These are phyloP conservation scores for Anastrepha obliqua DNA, from an alignment of 1,140 invertebrate genomes.

Conservation along the genomic window DNA sequence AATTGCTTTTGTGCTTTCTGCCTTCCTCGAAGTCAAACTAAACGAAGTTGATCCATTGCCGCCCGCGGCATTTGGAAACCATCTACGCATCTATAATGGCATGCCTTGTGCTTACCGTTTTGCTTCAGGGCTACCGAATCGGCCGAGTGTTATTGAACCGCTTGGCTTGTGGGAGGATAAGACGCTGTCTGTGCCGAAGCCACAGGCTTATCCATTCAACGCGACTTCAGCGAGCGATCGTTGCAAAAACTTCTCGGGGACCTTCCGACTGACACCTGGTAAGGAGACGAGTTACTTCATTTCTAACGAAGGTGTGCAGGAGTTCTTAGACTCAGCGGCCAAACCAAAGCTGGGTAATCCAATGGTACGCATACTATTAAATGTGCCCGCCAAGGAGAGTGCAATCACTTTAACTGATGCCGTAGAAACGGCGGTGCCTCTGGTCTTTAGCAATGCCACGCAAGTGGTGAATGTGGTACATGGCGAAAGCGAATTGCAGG, in stretches of 20 bases:
- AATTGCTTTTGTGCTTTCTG: constrained; percentile 91
- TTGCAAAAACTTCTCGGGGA: constrained; percentile 60
- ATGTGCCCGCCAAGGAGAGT: constrained; percentile 56
- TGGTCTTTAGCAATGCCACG: constrained; percentile 64
- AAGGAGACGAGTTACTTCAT: constrained; percentile 75
- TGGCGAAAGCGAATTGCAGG: constrained; percentile 71
- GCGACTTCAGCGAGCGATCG: constrained; percentile 53
- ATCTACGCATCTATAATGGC: constrained; percentile 84
- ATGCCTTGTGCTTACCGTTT: constrained; percentile 75
- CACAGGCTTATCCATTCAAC: constrained; percentile 56
- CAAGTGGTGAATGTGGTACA: constrained; percentile 72
- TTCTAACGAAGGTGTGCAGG: constrained; percentile 56
- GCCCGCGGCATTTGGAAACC: constrained; percentile 76
- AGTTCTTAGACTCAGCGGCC: constrained; percentile 65
- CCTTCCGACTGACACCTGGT: constrained; percentile 63
- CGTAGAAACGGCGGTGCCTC: background rate
- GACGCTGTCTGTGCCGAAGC: background rate
- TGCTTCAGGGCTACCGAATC: constrained; percentile 4
- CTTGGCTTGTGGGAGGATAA: constrained; percentile 64
- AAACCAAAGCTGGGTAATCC: constrained; percentile 56
- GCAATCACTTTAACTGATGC: constrained; percentile 57
- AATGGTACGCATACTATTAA: constrained; percentile 63
- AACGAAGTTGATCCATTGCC: constrained; percentile 81
- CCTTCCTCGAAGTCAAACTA: constrained; percentile 85
- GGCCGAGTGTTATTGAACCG: background rate